Percentiles rank a stretch among this genome's conserved stretches.
Conservation (phyloP, 2,797 vertebrate genomes). For the Myotis planiceps region DNA sequence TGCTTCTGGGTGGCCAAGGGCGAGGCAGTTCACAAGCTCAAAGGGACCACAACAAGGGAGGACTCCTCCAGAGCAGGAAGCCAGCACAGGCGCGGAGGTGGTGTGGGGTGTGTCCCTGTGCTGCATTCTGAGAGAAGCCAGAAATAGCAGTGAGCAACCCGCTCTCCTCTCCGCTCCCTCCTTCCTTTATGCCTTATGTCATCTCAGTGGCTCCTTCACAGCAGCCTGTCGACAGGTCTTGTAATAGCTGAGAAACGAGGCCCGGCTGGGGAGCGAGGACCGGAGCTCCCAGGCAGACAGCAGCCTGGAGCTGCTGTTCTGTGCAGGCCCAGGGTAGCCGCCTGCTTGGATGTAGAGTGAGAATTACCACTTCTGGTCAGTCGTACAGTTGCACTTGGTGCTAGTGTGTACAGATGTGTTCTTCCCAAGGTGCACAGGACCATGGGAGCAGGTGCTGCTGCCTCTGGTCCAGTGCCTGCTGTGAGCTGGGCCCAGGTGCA, state of each 20-base stretch:
- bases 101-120: slow-evolving; percentile 72
- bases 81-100: slow-evolving; percentile 67
- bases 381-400: not conserved
- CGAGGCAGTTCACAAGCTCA: not conserved
- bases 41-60: not conserved
- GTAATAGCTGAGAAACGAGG: not conserved
- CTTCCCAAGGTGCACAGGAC: not conserved
- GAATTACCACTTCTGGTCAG: not conserved
- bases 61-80: not conserved
- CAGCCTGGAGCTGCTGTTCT: not conserved
- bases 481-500: not conserved
- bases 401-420: not conserved
- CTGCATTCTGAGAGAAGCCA: slow-evolving; percentile 63
- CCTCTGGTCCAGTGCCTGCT: rapidly evolving
- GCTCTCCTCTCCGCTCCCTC: not conserved
- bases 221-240: not conserved
- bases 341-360: not conserved
- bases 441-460: not conserved
- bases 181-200: slow-evolving; percentile 57
- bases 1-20: not conserved
- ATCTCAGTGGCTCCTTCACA: not conserved
- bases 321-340: not conserved
- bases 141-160: slow-evolving; percentile 63
- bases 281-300: not conserved
- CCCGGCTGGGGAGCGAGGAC: not conserved